phyloP scores from a whole-genome alignment of 1,140 invertebrate genomes.

The Matsumurasca onukii region DNA sequence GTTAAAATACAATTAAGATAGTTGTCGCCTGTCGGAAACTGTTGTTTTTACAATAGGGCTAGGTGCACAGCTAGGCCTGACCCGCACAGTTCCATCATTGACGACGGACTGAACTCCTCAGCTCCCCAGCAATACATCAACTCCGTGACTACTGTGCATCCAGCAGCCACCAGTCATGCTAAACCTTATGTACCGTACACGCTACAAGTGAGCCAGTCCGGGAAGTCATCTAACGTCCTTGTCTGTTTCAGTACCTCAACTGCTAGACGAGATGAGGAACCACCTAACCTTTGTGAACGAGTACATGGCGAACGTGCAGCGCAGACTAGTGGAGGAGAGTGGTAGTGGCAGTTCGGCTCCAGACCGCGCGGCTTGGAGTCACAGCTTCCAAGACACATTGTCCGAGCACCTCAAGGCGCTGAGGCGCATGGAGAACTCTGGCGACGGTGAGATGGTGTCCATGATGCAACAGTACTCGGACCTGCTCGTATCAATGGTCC shows the following conservation, averaged over 20 bases:
- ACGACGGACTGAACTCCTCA: no score
- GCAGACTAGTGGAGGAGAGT: not conserved
- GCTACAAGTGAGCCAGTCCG: no score
- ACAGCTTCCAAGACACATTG: not conserved
- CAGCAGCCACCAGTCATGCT: no score
- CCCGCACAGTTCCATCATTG: no score
- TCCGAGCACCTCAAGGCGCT: not conserved
- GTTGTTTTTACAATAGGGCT: no score
- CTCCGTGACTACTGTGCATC: no score
- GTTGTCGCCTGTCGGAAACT: no score
- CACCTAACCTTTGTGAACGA: not conserved
- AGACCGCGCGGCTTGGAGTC: not conserved
- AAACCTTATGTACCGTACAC: no score
- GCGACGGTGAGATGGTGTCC: conserved; percentile 28
- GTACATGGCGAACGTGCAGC: conserved; percentile 6
- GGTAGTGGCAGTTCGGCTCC: not conserved
- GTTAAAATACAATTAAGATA: no score
- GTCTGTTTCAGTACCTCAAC: conserved; percentile 42
- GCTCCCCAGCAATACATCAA: no score
- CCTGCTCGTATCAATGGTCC: conserved; percentile 34
- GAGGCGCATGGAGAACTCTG: conserved; percentile 11
- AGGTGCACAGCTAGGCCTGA: no score
- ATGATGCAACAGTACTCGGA: conserved; percentile 37
- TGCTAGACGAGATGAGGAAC: conserved; percentile 17
- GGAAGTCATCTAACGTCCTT: no score